phyloP scores from a whole-genome alignment of 2,113 vertebrate species.

The Chrysemys picta region DNA sequence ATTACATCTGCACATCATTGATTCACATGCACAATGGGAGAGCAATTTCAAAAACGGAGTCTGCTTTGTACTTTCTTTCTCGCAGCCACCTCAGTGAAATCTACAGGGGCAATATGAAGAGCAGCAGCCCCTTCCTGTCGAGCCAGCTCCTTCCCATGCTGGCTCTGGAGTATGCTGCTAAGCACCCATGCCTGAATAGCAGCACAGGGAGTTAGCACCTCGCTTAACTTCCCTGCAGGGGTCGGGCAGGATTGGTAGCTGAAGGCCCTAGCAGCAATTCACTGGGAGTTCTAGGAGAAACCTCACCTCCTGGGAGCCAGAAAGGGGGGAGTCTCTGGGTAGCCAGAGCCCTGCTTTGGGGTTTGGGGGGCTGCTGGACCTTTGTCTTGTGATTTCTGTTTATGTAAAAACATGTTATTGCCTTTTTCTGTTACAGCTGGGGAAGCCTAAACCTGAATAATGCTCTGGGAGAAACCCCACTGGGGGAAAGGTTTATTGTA shows the following conservation, averaged over 20 bases:
- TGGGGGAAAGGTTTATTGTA: not conserved
- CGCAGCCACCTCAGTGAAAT: not conserved
- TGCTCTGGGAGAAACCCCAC: not conserved
- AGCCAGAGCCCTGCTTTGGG: not conserved
- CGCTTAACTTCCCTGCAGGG: not conserved
- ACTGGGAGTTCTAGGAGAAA: not conserved
- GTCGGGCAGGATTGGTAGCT: not conserved
- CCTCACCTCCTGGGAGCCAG: not conserved
- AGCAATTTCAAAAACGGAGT: constrained; percentile 38
- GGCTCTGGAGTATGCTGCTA: too few species aligned
- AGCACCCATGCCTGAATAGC: too few species aligned
- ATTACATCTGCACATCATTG: constrained; percentile 66
- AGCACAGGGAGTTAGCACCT: not conserved
- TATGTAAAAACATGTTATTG: not conserved
- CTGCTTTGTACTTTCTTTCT: not conserved
- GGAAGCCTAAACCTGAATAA: not conserved
- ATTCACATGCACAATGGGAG: constrained; percentile 66
- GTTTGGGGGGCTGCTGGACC: not conserved
- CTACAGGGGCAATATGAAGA: fast-evolving
- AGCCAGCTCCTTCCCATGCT: not conserved
- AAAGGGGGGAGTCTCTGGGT: not conserved
- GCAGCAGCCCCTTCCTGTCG: fast-evolving
- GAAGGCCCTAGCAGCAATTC: not conserved
- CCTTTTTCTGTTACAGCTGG: not conserved
- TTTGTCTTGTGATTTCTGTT: not conserved